Base-by-base conservation (phyloP, 2,113 vertebrate species). In the Ictidomys tridecemlineatus region DNA sequence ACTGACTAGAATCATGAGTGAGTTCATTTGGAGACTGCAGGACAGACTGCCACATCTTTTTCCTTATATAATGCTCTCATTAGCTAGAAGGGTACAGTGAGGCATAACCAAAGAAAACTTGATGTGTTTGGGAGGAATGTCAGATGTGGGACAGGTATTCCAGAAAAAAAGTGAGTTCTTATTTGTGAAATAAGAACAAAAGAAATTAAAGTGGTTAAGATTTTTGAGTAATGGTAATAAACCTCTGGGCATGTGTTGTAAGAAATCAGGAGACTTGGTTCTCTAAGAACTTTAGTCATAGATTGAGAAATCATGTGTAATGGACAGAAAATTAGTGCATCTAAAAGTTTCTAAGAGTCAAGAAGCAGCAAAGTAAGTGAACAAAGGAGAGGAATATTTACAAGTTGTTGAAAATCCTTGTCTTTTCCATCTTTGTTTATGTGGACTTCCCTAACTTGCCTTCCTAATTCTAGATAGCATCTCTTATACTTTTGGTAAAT, bases 191-290 rank as follows among this genome's bases (percentile, higher is more conserved):
- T 56, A 83, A 84, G 18, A 58, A 56, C 42, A 17, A 37, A 89
- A 85, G 13, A 56, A 42, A 85, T 65, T 48, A 4, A 87, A 85
- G 4, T 83, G 20, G 22, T 84, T 85, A 85, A 39, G 13, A 65
- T 39, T 93, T 95, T 89, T 89, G 72, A 85, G 7, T 74, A 83
- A 79, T 67, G 24, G 12, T 72, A 90, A 13, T 34, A 83, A 22
- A 72, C 17, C 5, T 93, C n/a, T 69, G 24, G 5, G 12, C 1
- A 77, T 86, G 12, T 83, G 32, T 73, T 82, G 12, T 84, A 58
- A 92, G 37, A 73, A 89, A 88, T n/a, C 32, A 45, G 22, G 78
- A 78, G 32, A 56, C 39, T 32, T 0, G 11, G 13, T 6, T 83
- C 30, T 89, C 92, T 73, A 78, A 88, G 84, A 63, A 78, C 45